Evolutionary conservation across 2,797 vertebrate genomes (phyloP).

Genomic region (Antennarius maculatus): DNA sequence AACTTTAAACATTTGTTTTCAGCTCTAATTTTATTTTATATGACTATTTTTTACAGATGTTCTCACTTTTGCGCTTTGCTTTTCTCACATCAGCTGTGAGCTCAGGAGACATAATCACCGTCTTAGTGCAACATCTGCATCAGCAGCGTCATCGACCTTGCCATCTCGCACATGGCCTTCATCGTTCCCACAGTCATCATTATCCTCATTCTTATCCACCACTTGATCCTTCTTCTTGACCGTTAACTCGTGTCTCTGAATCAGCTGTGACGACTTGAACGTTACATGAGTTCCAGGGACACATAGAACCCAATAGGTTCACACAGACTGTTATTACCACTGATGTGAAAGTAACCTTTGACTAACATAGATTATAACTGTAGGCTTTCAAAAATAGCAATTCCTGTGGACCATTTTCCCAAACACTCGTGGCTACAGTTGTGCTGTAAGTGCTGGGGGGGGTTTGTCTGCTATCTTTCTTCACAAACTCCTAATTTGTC

Average conservation of each 20-base stretch:
- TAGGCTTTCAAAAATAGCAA: slow-evolving; percentile 23
- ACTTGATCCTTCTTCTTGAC: slow-evolving; percentile 66
- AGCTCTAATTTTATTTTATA: slow-evolving; percentile 6
- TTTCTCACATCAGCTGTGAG: slow-evolving; percentile 44
- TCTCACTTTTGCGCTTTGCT: slow-evolving; percentile 14
- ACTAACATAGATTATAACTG: slow-evolving; percentile 35
- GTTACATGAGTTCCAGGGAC: slow-evolving; percentile 45
- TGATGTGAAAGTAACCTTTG: slow-evolving; percentile 22
- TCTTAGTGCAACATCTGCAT: slow-evolving; percentile 60
- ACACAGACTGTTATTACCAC: slow-evolving; percentile 18
- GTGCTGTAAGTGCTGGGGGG: slow-evolving; percentile 3
- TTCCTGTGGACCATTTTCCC: slow-evolving; percentile 4
- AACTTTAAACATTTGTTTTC: slow-evolving; percentile 6
- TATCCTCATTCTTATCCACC: slow-evolving; percentile 62
- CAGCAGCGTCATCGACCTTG: slow-evolving; percentile 44
- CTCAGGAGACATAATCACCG: slow-evolving; percentile 50
- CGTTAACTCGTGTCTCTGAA: slow-evolving; percentile 42
- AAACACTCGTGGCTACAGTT: slow-evolving; percentile 10
- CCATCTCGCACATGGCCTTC: slow-evolving; percentile 40
- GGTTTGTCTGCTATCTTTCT: slow-evolving; percentile 26
- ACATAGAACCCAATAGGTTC: slow-evolving; percentile 8
- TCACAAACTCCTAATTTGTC: slow-evolving; percentile 48
- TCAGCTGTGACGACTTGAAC: slow-evolving; percentile 48
- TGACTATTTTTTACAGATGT: slow-evolving; percentile 27
- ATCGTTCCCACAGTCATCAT: slow-evolving; percentile 53